A percentile compares a stretch with the other conserved stretches of the same genome.
Evolutionary conservation across 2,797 vertebrate species (phyloP).

Genomic region (Hipposideros larvatus): DNA sequence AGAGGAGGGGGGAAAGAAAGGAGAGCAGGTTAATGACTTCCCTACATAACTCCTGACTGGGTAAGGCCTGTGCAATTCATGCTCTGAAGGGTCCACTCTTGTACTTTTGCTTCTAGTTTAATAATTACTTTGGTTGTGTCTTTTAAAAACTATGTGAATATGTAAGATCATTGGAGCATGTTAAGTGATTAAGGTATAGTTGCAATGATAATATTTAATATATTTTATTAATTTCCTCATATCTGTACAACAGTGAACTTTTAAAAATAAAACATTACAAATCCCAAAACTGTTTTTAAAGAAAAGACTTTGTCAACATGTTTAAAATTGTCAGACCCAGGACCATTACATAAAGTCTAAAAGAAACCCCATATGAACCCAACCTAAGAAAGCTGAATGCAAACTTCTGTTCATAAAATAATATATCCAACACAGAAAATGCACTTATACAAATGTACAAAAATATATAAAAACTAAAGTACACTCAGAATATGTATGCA

Average conservation of each 20-base stretch:
- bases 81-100: constrained; percentile 86
- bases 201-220: constrained; percentile 33
- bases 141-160: constrained; percentile 58
- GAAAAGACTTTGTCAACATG: constrained; percentile 27
- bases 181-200: constrained; percentile 55
- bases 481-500: background rate
- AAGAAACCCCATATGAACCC: constrained; percentile 33
- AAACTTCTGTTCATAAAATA: constrained; percentile 52
- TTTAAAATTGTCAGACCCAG: constrained; percentile 62
- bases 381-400: constrained; percentile 44
- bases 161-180: constrained; percentile 4
- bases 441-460: background rate
- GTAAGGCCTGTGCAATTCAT: constrained; percentile 87
- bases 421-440: constrained; percentile 50
- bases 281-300: constrained; percentile 54
- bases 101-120: constrained; percentile 78
- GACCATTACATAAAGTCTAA: constrained; percentile 32
- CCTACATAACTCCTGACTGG: constrained; percentile 84
- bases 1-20: constrained; percentile 92
- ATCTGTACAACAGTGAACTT: constrained; percentile 50
- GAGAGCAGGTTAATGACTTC: constrained; percentile 91
- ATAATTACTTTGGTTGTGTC: constrained; percentile 60
- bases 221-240: constrained; percentile 51
- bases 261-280: constrained; percentile 56
- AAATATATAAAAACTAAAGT: constrained; percentile 51